Evolutionary conservation across 2,888 invertebrate genomes (phyloP).

Genomic region (Apamea sordens): DNA sequence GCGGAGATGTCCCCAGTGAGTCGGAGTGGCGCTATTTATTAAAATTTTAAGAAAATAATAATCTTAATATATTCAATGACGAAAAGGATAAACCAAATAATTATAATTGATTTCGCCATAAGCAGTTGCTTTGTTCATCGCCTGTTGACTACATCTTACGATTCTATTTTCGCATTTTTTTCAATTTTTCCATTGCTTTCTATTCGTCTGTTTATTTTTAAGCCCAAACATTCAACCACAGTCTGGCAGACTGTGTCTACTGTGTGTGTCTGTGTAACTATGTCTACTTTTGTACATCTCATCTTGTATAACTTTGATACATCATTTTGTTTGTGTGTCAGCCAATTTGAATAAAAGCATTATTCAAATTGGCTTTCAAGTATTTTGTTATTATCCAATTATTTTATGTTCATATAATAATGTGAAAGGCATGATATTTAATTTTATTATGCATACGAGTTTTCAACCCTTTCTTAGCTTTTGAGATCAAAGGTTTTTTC

Average conservation of each 20-base stretch:
- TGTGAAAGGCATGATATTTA: background rate
- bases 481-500: background rate
- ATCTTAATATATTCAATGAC: background rate
- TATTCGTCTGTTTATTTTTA: background rate
- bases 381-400: conserved; percentile 2
- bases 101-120: background rate
- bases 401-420: conserved; percentile 1
- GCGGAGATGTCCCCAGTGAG: too few species aligned
- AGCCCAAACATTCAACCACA: conserved; percentile 7
- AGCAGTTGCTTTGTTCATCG: conserved; percentile 1
- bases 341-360: too few species aligned
- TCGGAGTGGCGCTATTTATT: too few species aligned
- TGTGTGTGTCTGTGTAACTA: background rate
- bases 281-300: background rate
- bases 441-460: background rate
- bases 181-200: background rate
- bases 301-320: background rate
- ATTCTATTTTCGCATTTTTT: conserved; percentile 11
- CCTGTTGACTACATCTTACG: background rate
- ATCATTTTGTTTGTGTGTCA: background rate
- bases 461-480: conserved; percentile 9
- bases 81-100: background rate
- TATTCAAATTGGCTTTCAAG: conserved; percentile 3
- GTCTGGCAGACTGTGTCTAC: background rate
- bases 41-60: background rate